Conservation (phyloP, 1,140 invertebrate genomes). For the Paramacrobiotus metropolitanus region DNA sequence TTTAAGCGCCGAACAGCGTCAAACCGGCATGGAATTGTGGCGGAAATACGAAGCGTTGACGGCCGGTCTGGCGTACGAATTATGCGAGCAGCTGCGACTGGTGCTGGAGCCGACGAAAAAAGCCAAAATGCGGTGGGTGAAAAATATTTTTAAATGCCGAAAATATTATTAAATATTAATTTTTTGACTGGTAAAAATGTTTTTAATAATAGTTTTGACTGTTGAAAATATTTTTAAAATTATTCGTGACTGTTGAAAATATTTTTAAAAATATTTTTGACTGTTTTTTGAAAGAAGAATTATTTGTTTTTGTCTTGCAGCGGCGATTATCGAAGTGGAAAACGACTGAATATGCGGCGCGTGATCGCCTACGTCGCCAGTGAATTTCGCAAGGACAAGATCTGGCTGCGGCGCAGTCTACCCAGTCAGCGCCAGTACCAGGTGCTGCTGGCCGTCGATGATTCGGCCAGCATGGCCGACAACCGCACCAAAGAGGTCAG, state of each 20-base stretch:
- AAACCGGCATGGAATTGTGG: conserved; percentile 24
- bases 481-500: conserved; percentile 53
- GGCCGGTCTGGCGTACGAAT: conserved; percentile 46
- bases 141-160: too few species aligned
- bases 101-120: conserved; percentile 84
- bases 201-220: too few species aligned
- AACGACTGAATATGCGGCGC: conserved; percentile 91
- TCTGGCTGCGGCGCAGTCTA: conserved; percentile 86
- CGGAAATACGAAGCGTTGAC: conserved; percentile 32
- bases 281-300: too few species aligned
- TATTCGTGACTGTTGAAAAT: too few species aligned
- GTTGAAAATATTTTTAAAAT: too few species aligned
- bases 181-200: too few species aligned
- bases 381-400: conserved; percentile 94
- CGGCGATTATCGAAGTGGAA: conserved; percentile 86
- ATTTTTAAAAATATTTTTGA: conserved; percentile 6
- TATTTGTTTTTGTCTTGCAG: conserved; percentile 19
- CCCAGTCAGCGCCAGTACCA: conserved; percentile 88
- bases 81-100: conserved; percentile 75
- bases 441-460: conserved; percentile 84
- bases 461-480: conserved; percentile 76
- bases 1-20: too few species aligned
- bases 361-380: conserved; percentile 94
- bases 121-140: conserved; percentile 49
- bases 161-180: too few species aligned